Conservation (phyloP, 2,888 invertebrate species). For the Andrena hattorfiana region DNA sequence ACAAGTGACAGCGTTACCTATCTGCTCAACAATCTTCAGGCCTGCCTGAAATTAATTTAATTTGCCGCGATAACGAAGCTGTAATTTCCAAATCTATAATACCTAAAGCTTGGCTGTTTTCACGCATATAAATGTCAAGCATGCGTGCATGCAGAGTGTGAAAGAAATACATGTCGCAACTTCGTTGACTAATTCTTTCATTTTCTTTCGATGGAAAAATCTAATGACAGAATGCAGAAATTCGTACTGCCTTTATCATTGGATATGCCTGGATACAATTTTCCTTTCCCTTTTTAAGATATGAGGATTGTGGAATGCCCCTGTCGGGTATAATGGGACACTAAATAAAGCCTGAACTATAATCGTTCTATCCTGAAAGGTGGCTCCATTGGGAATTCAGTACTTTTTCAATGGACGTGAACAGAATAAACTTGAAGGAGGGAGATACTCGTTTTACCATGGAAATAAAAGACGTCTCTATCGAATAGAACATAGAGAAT, state of each 20-base stretch:
- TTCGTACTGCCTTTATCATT: no score
- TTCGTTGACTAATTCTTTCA: no score
- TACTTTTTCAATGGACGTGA: neutral
- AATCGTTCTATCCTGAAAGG: neutral
- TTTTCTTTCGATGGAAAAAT: no score
- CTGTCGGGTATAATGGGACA: no score
- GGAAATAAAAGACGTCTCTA: no score
- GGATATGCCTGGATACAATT: no score
- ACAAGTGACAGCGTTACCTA: slow-evolving; percentile 73
- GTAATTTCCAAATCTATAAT: slow-evolving; percentile 40
- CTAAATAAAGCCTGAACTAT: neutral
- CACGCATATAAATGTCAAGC: neutral
- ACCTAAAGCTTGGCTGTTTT: neutral
- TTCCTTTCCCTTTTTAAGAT: neutral
- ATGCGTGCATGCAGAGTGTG: neutral
- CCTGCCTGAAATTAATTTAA: slow-evolving; percentile 70
- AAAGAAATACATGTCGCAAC: no score
- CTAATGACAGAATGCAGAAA: no score
- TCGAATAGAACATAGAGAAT: no score
- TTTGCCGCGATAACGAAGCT: slow-evolving; percentile 56
- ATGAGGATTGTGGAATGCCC: no score
- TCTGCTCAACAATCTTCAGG: slow-evolving; percentile 64
- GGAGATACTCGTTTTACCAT: neutral
- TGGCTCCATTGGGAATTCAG: neutral
- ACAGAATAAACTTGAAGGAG: neutral